Base-by-base conservation (phyloP, 1,140 invertebrate genomes). In the Drosophila auraria region DNA sequence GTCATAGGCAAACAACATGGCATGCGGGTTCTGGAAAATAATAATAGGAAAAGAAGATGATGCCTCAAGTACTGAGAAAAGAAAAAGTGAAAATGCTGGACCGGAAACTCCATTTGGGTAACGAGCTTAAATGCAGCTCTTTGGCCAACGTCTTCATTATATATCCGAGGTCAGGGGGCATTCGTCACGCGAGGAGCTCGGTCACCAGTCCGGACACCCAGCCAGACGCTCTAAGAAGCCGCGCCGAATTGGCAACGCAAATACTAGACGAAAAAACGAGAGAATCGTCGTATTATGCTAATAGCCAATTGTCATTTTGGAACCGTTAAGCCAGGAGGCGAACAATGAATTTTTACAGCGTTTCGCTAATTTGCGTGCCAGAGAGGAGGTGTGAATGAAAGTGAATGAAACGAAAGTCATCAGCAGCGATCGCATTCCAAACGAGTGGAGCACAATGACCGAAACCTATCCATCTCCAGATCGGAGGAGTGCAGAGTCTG, bases 331-430 rank as follows among this genome's bases (percentile, higher is more conserved):
- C 49, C 56, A 36, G 45, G 40, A 72, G 76, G 50, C 68, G 50
- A 75, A 90, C 71, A 84, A 78, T 84, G 65, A 75, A 78, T 78
- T 74, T 72, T 66, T 62, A 78, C 50, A 70, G 49, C 65, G 51
- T 74, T 89, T 84, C 47, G 62, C 74, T 65, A 84, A 82, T 84
- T 79, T 71, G 30, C 72, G 64, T 47, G 50, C 40, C 40, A 58
- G 49, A 30, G 57, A 89, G 27, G 57, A 89, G 73, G 78, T 87
- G 84, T 90, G 86, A 89, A 84, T 72, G 84, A 90, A 87, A 89
- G 82, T 75, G 73, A 89, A 83, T 74, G 51, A 89, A 78, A 78
- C 79, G 82, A 86, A 86, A 86, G 82, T 79, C 80, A 86, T 86
- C 74, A 57, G 72, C 72, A 20, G 53, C 68, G 49, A 60, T 47